phyloP scores from a whole-genome alignment of 2,888 invertebrate species.

The Orthosia gothica region DNA sequence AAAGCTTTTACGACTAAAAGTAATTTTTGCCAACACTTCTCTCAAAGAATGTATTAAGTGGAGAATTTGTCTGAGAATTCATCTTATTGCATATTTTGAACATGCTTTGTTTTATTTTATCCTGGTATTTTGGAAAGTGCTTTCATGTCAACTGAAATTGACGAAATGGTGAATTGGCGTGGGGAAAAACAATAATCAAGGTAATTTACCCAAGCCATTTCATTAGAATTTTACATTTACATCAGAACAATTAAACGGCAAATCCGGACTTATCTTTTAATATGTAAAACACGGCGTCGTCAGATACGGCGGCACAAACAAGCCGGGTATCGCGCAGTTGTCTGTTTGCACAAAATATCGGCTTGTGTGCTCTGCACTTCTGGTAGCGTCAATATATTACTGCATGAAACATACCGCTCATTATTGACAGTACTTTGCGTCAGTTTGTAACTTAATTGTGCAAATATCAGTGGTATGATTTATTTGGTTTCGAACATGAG shows the following conservation, averaged over 20 bases:
- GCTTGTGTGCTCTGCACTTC: conserved; percentile 57
- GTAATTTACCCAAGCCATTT: not conserved
- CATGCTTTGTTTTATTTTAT: not conserved
- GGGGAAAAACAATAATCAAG: not conserved
- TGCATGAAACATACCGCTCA: conserved; percentile 45
- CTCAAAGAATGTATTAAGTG: conserved; percentile 6
- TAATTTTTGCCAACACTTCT: conserved; percentile 50
- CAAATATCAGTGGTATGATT: conserved; percentile 8
- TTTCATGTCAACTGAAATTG: not conserved
- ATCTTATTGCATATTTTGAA: not conserved
- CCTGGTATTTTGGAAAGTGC: not conserved
- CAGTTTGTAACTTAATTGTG: conserved; percentile 3
- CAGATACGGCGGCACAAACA: conserved; percentile 25
- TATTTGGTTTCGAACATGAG: conserved; percentile 5
- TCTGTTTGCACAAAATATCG: conserved; percentile 54
- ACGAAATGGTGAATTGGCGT: too few species aligned
- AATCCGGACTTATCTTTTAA: conserved; percentile 42
- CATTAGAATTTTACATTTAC: conserved; percentile 28
- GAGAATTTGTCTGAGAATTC: conserved; percentile 10
- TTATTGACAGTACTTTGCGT: conserved; percentile 47
- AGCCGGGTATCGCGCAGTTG: conserved; percentile 6
- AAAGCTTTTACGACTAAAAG: conserved; percentile 37
- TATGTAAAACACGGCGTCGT: conserved; percentile 23
- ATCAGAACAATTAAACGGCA: conserved; percentile 6
- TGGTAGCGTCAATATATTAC: conserved; percentile 40